phyloP scores from a whole-genome alignment of 2,888 invertebrate genomes.

The Geotrupes spiniger region DNA sequence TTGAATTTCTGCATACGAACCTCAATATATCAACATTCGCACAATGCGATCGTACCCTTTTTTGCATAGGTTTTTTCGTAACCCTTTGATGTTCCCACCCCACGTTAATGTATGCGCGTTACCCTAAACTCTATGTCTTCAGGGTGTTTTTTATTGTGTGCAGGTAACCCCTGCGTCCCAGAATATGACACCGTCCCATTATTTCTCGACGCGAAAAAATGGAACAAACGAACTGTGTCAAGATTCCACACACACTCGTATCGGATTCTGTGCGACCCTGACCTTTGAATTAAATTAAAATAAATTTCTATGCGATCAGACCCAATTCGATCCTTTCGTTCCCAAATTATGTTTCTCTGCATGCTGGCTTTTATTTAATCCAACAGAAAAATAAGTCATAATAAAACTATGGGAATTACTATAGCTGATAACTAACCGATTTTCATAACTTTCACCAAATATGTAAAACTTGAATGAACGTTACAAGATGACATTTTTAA shows the following conservation, averaged over 20 bases:
- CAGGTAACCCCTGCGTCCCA: conserved; percentile 50
- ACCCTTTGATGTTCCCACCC: conserved; percentile 48
- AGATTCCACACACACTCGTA: conserved; percentile 44
- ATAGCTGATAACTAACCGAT: too few relatives aligned
- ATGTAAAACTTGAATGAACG: too few relatives aligned
- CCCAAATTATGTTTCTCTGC: too few relatives aligned
- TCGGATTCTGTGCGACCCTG: conserved; percentile 27
- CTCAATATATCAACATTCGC: conserved; percentile 42
- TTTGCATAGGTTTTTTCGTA: conserved; percentile 46
- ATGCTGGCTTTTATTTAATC: too few relatives aligned
- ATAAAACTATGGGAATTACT: too few relatives aligned
- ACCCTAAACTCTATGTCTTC: conserved; percentile 49
- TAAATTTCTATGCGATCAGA: conserved; percentile 19
- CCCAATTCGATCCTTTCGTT: conserved; percentile 12
- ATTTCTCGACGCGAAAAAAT: conserved; percentile 46
- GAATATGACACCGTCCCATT: conserved; percentile 52
- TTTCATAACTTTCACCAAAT: too few relatives aligned
- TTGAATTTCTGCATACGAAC: conserved; percentile 41
- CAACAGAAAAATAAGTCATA: too few relatives aligned
- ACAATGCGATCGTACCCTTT: conserved; percentile 45
- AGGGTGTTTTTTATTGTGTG: conserved; percentile 50
- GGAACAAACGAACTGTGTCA: conserved; percentile 53
- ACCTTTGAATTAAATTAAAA: conserved; percentile 31
- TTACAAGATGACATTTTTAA: too few relatives aligned
- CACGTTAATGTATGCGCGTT: conserved; percentile 48